These are phyloP conservation scores for Siderastrea radians DNA, from an alignment of 92 coral and sea anemone species.

Conservation along the genomic window DNA sequence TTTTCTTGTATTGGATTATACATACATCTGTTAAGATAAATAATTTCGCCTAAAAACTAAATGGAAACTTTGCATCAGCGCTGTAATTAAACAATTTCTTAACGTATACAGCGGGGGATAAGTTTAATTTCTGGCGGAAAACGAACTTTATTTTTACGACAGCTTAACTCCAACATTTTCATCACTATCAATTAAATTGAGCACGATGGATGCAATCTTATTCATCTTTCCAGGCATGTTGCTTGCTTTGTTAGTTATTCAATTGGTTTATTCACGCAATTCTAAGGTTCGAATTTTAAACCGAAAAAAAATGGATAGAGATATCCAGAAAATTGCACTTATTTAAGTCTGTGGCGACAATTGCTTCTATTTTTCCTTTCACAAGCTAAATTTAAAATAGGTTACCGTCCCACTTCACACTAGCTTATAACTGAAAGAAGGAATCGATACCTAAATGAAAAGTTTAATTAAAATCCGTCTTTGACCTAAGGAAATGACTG, in stretches of 20 bases:
- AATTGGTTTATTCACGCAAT: too few relatives aligned
- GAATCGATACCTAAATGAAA: neutral
- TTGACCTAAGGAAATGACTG: neutral
- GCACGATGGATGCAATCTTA: too few relatives aligned
- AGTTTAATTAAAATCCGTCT: neutral
- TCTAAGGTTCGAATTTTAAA: too few relatives aligned
- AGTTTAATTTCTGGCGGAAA: neutral
- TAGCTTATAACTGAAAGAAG: neutral
- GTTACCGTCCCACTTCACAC: neutral
- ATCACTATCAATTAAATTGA: too few relatives aligned
- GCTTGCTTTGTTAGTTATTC: too few relatives aligned
- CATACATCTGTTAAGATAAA: neutral
- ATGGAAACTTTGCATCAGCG: neutral
- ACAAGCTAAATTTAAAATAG: neutral
- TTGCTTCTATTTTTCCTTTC: neutral
- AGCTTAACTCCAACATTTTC: neutral
- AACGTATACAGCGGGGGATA: neutral
- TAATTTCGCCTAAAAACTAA: neutral
- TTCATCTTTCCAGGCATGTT: too few relatives aligned
- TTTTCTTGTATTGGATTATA: too few relatives aligned
- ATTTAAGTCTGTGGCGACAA: neutral
- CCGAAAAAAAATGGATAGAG: too few relatives aligned
- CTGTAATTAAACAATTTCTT: neutral
- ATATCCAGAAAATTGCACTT: too few relatives aligned
- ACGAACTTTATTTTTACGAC: neutral